These are phyloP conservation scores for Amphilophus citrinellus DNA, from an alignment of 2,113 vertebrate species.

Conservation along the genomic window DNA sequence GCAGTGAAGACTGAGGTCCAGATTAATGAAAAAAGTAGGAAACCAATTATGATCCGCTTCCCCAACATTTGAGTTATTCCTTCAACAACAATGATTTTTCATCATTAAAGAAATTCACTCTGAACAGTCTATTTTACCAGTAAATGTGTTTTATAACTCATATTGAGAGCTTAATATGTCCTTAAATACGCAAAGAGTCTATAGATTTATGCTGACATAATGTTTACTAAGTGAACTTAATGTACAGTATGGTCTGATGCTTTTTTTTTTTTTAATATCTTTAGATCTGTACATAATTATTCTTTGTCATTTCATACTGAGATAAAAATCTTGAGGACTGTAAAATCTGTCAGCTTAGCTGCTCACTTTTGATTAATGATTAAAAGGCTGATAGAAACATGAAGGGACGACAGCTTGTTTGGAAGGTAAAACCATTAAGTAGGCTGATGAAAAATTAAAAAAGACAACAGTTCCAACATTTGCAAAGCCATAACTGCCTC, in stretches of 20 bases:
- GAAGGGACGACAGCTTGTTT: not conserved
- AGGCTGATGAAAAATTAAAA: not conserved
- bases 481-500: not conserved
- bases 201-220: not conserved
- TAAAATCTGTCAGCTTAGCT: too few species aligned
- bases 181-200: not conserved
- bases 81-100: not conserved
- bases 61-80: not conserved
- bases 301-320: not conserved
- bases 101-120: not conserved
- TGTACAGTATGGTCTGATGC: not conserved
- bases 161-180: not conserved
- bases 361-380: accelerated
- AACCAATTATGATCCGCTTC: not conserved
- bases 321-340: not conserved
- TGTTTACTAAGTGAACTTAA: not conserved
- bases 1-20: too few species aligned
- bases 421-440: not conserved
- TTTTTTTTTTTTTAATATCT: not conserved
- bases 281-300: not conserved
- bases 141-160: not conserved
- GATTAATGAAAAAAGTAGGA: not conserved
- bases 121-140: not conserved
- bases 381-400: not conserved
- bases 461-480: not conserved